Percentiles rank a stretch among this genome's conserved stretches.
Conservation (phyloP, 1,140 invertebrate genomes). For the Hypsibius dujardini region DNA sequence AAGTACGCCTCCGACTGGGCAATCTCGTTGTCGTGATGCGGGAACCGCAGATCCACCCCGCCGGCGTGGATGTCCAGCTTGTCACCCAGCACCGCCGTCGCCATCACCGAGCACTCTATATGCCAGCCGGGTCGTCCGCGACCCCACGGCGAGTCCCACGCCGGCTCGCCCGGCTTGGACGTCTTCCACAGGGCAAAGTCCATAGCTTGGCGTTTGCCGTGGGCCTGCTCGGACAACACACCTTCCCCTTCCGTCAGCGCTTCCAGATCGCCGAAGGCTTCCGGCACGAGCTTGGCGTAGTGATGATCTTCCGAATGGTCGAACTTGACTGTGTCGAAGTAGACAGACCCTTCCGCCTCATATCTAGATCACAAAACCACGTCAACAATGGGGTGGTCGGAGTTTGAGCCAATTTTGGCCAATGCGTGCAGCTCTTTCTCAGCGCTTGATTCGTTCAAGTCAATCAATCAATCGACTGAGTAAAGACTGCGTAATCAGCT, state of each 20-base stretch:
- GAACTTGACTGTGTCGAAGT: conserved; percentile 85
- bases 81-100: conserved; percentile 66
- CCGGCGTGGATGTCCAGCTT: conserved; percentile 93
- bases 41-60: conserved; percentile 92
- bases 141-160: conserved; percentile 93
- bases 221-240: conserved; percentile 25
- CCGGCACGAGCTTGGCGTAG: conserved; percentile 91
- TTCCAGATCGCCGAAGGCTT: conserved; percentile 83
- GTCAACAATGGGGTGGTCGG: no score
- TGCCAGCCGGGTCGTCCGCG: conserved; percentile 72
- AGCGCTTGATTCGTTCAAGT: no score
- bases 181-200: conserved; percentile 98
- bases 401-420: no score
- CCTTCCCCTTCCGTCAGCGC: conserved; percentile 90
- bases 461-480: no score
- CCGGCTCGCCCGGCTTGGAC: conserved; percentile 88
- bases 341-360: conserved; percentile 82
- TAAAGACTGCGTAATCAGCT: no score
- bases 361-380: conserved; percentile 39
- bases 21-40: conserved; percentile 98
- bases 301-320: conserved; percentile 63
- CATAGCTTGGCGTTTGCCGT: conserved; percentile 35
- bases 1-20: conserved; percentile 93
- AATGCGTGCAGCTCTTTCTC: no score
- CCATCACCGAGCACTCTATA: conserved; percentile 99